phyloP scores from a whole-genome alignment of 2,113 vertebrate genomes.

The Centrocercus urophasianus region DNA sequence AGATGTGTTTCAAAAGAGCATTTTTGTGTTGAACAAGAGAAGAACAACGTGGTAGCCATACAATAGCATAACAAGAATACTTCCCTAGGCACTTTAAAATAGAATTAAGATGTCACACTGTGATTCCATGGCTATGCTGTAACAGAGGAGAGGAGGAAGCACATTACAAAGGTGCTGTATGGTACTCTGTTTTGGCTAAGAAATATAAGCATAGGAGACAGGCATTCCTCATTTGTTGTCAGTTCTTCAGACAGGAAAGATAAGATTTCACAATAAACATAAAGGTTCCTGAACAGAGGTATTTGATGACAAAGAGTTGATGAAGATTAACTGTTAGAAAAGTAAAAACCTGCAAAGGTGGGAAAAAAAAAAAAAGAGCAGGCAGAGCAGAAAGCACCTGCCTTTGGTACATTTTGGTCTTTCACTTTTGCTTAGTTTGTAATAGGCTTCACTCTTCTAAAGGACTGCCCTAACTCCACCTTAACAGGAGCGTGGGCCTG shows the following conservation, averaged over 20 bases:
- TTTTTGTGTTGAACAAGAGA: background rate
- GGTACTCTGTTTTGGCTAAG: background rate
- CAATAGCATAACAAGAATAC: background rate
- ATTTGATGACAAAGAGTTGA: background rate
- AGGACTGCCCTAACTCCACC: background rate
- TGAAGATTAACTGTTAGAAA: background rate
- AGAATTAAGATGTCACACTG: background rate
- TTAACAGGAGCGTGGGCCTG: background rate
- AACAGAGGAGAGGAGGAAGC: background rate
- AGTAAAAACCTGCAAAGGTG: background rate
- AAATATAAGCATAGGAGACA: background rate
- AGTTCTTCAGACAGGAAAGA: background rate
- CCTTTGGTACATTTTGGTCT: background rate
- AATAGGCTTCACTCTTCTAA: background rate
- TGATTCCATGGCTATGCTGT: background rate
- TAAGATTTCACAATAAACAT: background rate
- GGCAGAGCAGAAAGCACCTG: background rate
- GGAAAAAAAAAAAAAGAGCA: background rate
- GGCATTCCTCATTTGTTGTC: background rate
- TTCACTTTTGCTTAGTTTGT: background rate
- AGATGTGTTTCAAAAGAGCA: background rate
- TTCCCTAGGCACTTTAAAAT: background rate
- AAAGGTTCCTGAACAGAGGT: background rate
- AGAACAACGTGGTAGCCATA: background rate
- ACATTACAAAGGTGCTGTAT: background rate